A percentile compares a stretch with the other conserved stretches of the same genome.
Evolutionary conservation across 2,888 invertebrate species (phyloP).

Genomic region (Labia minor): DNA sequence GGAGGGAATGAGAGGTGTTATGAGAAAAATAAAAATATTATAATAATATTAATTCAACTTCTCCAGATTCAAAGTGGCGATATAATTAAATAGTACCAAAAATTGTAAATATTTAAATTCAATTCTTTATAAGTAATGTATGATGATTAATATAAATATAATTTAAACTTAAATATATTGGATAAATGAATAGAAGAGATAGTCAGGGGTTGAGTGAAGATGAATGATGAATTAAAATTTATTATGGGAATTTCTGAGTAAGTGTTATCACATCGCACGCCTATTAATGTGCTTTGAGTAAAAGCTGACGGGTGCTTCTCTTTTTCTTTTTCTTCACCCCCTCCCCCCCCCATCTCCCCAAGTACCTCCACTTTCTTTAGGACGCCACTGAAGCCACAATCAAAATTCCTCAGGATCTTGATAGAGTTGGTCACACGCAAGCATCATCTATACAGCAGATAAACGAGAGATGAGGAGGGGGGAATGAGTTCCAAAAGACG

Average conservation of each 20-base stretch:
- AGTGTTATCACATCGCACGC: not conserved
- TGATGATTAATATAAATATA: too few relatives aligned
- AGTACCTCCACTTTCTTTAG: too few relatives aligned
- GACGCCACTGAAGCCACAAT: not conserved
- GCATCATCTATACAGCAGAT: not conserved
- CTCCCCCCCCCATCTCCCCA: too few relatives aligned
- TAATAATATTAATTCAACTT: too few relatives aligned
- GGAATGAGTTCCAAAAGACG: not conserved
- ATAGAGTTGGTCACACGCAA: conserved; percentile 7
- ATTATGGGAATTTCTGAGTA: not conserved
- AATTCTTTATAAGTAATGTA: too few relatives aligned
- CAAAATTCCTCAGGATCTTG: conserved; percentile 13
- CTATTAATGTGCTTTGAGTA: not conserved
- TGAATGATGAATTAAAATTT: not conserved
- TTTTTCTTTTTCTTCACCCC: not conserved
- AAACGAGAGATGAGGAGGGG: not conserved
- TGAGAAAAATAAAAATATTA: too few relatives aligned
- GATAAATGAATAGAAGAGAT: not conserved
- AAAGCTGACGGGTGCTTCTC: not conserved
- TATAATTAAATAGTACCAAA: too few relatives aligned
- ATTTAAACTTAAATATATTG: not conserved
- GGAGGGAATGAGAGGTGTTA: too few relatives aligned
- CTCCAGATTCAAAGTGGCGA: too few relatives aligned
- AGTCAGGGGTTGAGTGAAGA: too few relatives aligned
- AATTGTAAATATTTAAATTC: too few relatives aligned